Base-by-base conservation (phyloP, 2,888 invertebrate genomes). In the Cheilosia scutellata region DNA sequence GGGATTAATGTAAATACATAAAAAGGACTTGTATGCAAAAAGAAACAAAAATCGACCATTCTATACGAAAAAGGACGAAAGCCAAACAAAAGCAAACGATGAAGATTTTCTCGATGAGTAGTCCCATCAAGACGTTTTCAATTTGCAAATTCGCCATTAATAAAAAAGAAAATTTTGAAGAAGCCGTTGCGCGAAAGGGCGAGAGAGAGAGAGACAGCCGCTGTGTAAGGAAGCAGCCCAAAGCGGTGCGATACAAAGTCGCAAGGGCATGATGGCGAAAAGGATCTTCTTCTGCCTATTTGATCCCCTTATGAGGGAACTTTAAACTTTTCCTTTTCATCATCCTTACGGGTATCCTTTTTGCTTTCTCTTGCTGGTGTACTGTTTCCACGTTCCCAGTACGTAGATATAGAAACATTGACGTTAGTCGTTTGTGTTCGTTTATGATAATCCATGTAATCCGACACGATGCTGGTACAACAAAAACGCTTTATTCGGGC, bases 391-490 rank as follows among this genome's bases (percentile, higher is more conserved):
- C 9, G 31, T 70, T 62, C 53, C 53, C 33, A 57, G 31, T 78
- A 51, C 33, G 7, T 51, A 13, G 60, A 5, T n/a, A 20, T 16
- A 58, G 53, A 53, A 71, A 71, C 66, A 80, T 80, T 70, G 62
- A 82, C 58, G 82, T 82, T 71, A 76, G 60, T 76, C 80, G 76
- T 76, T 86, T 77, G 72, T 82, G 77, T 78, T 82, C 87, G 65
- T 77, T 87, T 82, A 87, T 82, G 87, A 82, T 87, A 87, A 82
- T 82, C 87, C 74, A 68, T 40, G 82, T 87, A 87, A 87, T 87
- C 87, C 77, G 65, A 82, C 74, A 87, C 82, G 58, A 77, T 82
- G 72, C 68, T 78, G 82, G 60, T 71, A 82, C 79, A 58, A 58
- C 42, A 58, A 65, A 37, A 65, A 65, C 51, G 49, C 29, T 65